Base-by-base conservation (phyloP, 2,797 vertebrate species). In the Triplophysa bombifrons region DNA sequence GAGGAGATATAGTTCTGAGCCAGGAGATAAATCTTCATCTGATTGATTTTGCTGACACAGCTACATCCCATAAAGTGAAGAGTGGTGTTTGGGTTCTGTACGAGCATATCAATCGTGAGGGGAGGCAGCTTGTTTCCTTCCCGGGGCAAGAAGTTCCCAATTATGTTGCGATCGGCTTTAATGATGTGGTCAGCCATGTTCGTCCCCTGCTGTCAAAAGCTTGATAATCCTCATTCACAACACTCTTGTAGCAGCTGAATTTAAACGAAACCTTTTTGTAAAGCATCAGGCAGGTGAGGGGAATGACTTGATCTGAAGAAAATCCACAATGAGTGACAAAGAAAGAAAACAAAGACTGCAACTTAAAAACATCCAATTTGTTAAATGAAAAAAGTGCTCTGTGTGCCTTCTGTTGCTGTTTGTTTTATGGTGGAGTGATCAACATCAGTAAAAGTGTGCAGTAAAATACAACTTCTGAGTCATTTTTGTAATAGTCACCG, bases 81-180 rank as follows among this genome's bases (percentile, higher is more conserved):
- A 0, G 67, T 53, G 67, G 67, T 13, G 25, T 51, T 25, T 69
- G 68, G 68, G 11, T 70, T 6, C 27, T 70, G 2, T 70, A 55
- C 5, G 27, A 53, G 19, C 1, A 8, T 13, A 4, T 0, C 6
- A 4, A 14, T 20, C 50, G 68, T 16, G 1, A 9, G 10, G 68
- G 68, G 12, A 0, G 16, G 17, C 27, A 70, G 68, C 3, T 70
- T 0, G 0, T 70, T 14, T 4, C 17, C 53, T 34, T 38, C 12
- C 11, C 50, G 34, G 50, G 50, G 0, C 0, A 14, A 0, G 0
- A 38, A 8, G 2, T 55, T 38, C 3, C 68, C 19, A 38, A 0
- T 12, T 70, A 70, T 38, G 0, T 3, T 0, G 5, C 19, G 1
- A 27, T 55, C 27, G 7, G 0, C 19, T 70, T 34, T 11, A 55